These are phyloP conservation scores for Andrena chrysosceles DNA, from an alignment of 2,888 invertebrate species.

Conservation along the genomic window DNA sequence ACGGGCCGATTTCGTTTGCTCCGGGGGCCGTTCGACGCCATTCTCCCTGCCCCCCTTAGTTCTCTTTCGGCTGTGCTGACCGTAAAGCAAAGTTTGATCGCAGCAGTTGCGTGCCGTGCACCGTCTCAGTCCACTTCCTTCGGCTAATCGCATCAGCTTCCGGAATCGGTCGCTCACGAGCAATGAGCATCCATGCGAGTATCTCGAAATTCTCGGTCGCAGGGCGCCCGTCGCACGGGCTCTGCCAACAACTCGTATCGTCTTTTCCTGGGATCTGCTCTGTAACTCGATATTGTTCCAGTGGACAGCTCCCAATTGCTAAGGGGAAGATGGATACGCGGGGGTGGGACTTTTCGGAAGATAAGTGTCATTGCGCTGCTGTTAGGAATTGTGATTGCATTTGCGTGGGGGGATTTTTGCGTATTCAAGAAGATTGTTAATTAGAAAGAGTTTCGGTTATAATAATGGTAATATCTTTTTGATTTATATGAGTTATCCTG, in stretches of 20 bases:
- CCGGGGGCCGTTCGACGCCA: constrained; percentile 29
- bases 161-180: constrained; percentile 30
- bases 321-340: too few relatives aligned
- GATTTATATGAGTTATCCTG: too few relatives aligned
- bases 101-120: neutral
- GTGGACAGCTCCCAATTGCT: neutral
- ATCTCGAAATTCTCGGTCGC: constrained; percentile 3
- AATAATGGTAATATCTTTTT: too few relatives aligned
- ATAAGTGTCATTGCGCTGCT: too few relatives aligned
- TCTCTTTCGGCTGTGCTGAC: constrained; percentile 44
- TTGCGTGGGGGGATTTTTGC: too few relatives aligned
- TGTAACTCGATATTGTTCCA: neutral
- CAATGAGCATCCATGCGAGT: constrained; percentile 10
- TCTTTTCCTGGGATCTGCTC: neutral
- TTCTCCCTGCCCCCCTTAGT: constrained; percentile 32
- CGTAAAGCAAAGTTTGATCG: constrained; percentile 48
- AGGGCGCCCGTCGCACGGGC: neutral
- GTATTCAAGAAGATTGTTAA: too few relatives aligned
- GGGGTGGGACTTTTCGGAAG: too few relatives aligned
- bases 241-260: neutral
- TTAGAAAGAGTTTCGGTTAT: too few relatives aligned
- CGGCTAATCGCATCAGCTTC: constrained; percentile 38
- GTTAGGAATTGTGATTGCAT: too few relatives aligned
- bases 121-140: constrained; percentile 11
- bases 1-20: constrained; percentile 49